Base-by-base conservation (phyloP, 2,797 vertebrate genomes). In the Acrossocheilus fasciatus region DNA sequence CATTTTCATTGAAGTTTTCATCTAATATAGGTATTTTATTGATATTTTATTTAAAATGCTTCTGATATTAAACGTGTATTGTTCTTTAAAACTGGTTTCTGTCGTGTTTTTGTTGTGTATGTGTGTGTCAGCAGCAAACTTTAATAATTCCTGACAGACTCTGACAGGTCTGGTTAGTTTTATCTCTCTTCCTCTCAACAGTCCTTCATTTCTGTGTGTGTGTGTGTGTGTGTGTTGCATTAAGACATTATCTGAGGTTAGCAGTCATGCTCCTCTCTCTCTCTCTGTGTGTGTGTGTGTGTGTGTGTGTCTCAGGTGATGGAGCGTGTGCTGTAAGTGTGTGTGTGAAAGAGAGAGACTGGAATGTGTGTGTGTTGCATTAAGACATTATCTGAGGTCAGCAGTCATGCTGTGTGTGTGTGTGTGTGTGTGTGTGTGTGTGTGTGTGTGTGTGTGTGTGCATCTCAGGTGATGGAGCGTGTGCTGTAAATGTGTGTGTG, bases 351-450 rank as follows among this genome's bases (percentile, higher is more conserved):
- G 75, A 87, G 91, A 92, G 90, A 90, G 83, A 36, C 57, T 87
- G 91, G 91, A 93, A 92, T 94, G 93, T 89, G 89, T 89, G 89
- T 87, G 68, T 85, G 91, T 76, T 90, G 82, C 36, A n/a, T 85
- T 85, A 92, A 88, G 87, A 85, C 74, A 70, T 86, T 62, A 86
- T 69, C 91, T 91, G 91, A 83, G 88, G 91, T 94, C 90, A 91
- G 91, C 92, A 4, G 26, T 18, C 80, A 79, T 34, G 86, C 74
- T 36, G 62, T 47, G 43, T n/a, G 41, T 54, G 41, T 14, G 82
- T 93, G 59, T 73, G 7, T 34, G 12, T 87, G 73, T 88, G 91
- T 36, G 62, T 47, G 43, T n/a, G 41, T 54, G 41, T 14, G 82
- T 93, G 59, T 73, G 7, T 34, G 12, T 87, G 73, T 88, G 91